Evolutionary conservation across 2,888 invertebrate genomes (phyloP).

Genomic region (Caradrina kadenii): DNA sequence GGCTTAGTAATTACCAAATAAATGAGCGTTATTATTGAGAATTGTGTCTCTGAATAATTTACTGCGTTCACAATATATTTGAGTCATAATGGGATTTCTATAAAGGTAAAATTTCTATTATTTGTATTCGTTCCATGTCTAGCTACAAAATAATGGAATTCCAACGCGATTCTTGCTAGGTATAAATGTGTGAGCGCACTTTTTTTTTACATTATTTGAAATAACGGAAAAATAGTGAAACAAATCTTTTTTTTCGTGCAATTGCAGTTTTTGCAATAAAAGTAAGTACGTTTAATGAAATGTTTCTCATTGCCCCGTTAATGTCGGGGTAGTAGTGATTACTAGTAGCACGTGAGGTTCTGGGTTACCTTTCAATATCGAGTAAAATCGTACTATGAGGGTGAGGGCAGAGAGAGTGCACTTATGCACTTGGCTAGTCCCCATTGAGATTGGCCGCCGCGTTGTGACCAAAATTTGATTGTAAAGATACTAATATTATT

Average conservation of each 20-base stretch:
- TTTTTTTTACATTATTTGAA: slow-evolving; percentile 21
- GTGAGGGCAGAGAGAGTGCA: too few relatives aligned
- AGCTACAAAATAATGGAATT: slow-evolving; percentile 13
- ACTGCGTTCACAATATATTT: slow-evolving; percentile 28
- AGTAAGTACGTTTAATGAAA: background rate
- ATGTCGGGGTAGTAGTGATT: background rate
- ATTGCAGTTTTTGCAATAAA: slow-evolving; percentile 19
- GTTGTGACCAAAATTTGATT: too few relatives aligned
- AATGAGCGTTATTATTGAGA: slow-evolving; percentile 45
- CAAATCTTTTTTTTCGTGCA: slow-evolving; percentile 2
- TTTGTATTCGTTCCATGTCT: slow-evolving; percentile 10
- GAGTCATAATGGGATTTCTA: slow-evolving; percentile 25
- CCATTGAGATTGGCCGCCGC: too few relatives aligned
- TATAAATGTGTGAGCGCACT: slow-evolving; percentile 26
- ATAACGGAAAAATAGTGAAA: slow-evolving; percentile 9
- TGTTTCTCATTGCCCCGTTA: background rate
- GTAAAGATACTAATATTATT: too few relatives aligned
- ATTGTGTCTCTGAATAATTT: slow-evolving; percentile 50
- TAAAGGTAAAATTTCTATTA: slow-evolving; percentile 12
- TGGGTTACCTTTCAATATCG: too few relatives aligned
- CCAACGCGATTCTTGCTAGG: slow-evolving; percentile 6
- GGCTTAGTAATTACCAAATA: slow-evolving; percentile 44
- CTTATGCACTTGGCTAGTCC: too few relatives aligned
- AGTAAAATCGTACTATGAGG: too few relatives aligned
- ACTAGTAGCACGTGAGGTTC: too few relatives aligned